Evolutionary conservation across 2,113 vertebrate genomes (phyloP).

Genomic region (Candoia aspera): DNA sequence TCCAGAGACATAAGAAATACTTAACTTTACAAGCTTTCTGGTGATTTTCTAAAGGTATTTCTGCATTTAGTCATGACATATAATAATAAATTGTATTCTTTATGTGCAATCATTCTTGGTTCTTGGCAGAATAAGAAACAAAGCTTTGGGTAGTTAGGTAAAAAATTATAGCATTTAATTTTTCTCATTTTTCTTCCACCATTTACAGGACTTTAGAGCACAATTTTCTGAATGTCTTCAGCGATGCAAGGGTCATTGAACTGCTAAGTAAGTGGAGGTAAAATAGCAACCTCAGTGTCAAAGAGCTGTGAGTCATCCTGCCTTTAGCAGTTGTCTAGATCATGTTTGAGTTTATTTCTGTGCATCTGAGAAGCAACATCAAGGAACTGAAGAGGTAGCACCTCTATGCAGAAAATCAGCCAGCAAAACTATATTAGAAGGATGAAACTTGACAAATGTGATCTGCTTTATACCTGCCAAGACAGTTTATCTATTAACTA

Average conservation of each 20-base stretch:
- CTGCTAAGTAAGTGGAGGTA: background rate
- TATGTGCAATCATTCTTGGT: conserved; percentile 56
- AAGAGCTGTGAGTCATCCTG: background rate
- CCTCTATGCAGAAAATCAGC: background rate
- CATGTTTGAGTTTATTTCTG: background rate
- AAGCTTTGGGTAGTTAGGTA: conserved; percentile 51
- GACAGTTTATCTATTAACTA: background rate
- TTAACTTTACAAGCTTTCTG: conserved; percentile 63
- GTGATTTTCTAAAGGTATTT: conserved; percentile 69
- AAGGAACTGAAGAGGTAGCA: background rate
- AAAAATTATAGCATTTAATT: conserved; percentile 57
- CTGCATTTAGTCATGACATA: conserved; percentile 60
- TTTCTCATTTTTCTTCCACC: background rate
- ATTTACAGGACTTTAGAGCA: background rate
- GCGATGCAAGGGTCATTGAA: background rate
- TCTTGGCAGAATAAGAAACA: conserved; percentile 65
- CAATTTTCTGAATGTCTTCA: background rate
- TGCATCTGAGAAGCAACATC: background rate
- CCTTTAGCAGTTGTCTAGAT: background rate
- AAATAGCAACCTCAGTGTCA: background rate
- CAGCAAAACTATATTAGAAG: background rate
- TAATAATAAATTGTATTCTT: conserved; percentile 57
- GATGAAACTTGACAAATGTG: background rate
- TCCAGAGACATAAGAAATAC: conserved; percentile 57
- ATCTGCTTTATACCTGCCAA: background rate